These are phyloP conservation scores for Pomacea canaliculata DNA, from an alignment of 2,888 invertebrate genomes.

Conservation along the genomic window DNA sequence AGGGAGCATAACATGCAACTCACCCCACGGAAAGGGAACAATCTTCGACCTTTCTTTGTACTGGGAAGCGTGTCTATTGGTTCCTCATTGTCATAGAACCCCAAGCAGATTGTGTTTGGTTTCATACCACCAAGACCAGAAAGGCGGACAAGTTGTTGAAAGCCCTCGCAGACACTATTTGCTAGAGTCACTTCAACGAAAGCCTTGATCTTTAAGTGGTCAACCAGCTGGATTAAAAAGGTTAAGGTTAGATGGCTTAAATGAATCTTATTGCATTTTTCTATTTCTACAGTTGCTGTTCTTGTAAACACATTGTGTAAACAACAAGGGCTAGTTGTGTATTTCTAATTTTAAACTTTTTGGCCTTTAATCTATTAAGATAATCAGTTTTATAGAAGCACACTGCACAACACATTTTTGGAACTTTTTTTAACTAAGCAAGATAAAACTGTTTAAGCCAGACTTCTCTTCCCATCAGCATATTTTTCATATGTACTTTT, in stretches of 20 bases:
- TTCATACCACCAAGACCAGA: conserved; percentile 99
- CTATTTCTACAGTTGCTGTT: no score
- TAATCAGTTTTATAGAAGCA: no score
- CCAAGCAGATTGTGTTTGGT: conserved; percentile 93
- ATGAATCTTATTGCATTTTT: no score
- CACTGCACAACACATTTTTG: no score
- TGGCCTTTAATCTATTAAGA: no score
- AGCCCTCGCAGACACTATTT: conserved; percentile 86
- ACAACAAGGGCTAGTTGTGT: no score
- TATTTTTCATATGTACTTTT: no score
- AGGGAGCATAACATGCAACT: not conserved
- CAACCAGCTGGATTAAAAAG: conserved; percentile 87
- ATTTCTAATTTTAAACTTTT: no score
- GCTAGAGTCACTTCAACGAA: conserved; percentile 95
- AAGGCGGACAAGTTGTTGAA: conserved; percentile 90
- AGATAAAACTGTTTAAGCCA: no score
- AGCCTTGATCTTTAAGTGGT: conserved; percentile 90
- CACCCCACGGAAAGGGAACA: conserved; percentile 37
- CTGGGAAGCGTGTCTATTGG: conserved; percentile 75
- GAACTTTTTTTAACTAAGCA: no score
- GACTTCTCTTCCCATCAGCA: no score
- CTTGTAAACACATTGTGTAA: no score
- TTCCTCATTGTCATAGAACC: conserved; percentile 85
- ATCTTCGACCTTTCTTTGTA: conserved; percentile 34
- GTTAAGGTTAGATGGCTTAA: not conserved